A percentile compares a stretch with the other conserved stretches of the same genome.
Evolutionary conservation across 2,113 vertebrate genomes (phyloP).

Genomic region (Eubucco bourcierii): DNA sequence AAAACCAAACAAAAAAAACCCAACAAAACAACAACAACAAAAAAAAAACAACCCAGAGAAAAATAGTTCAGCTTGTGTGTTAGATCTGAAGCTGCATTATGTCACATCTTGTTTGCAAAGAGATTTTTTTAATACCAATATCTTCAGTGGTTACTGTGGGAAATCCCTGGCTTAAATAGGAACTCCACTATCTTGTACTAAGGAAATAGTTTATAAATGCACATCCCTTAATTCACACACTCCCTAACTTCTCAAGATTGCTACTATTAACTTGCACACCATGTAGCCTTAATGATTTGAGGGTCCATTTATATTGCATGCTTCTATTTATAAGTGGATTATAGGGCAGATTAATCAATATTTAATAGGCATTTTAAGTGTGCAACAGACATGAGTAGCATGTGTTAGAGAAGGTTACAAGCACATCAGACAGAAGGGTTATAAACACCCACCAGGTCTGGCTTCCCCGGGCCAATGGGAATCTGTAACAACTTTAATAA

Average conservation of each 20-base stretch:
- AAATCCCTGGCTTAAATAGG: background rate
- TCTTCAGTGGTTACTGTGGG: background rate
- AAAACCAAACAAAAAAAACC: no score
- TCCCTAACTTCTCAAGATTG: background rate
- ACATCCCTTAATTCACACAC: background rate
- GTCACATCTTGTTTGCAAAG: background rate
- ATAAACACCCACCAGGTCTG: background rate
- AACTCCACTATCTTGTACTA: background rate
- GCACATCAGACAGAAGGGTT: background rate
- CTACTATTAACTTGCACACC: slow-evolving; percentile 17
- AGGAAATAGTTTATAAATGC: background rate
- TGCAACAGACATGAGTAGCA: slow-evolving; percentile 12
- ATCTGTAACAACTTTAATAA: background rate
- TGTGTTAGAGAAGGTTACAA: background rate
- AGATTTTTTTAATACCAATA: background rate
- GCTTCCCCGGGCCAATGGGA: background rate
- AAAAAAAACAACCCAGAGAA: background rate
- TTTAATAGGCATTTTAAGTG: slow-evolving; percentile 18
- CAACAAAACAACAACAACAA: background rate
- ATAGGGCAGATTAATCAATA: slow-evolving; percentile 35
- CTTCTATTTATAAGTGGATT: slow-evolving; percentile 38
- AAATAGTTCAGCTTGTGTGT: background rate
- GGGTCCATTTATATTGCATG: slow-evolving; percentile 28
- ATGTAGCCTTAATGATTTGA: slow-evolving; percentile 24
- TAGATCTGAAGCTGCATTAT: background rate